Conservation (phyloP, 2,113 vertebrate species). For the Antennarius striatus region DNA sequence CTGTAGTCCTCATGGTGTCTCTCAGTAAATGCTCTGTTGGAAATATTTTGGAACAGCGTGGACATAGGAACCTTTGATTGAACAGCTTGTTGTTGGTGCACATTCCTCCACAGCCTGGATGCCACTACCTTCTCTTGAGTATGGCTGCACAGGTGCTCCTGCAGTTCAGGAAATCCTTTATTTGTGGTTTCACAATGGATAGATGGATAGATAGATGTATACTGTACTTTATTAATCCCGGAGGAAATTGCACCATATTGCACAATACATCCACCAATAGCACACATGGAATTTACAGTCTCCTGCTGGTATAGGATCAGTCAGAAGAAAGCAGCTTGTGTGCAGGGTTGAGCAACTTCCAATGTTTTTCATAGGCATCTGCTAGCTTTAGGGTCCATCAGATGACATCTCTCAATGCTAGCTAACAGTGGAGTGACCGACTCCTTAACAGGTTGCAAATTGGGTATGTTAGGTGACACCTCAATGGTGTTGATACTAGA, state of each 20-base stretch:
- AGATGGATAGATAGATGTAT: not conserved
- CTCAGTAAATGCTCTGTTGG: slow-evolving; percentile 92
- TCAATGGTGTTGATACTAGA: too few relatives aligned
- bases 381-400: too few relatives aligned
- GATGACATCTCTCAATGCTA: too few relatives aligned
- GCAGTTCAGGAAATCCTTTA: slow-evolving; percentile 92
- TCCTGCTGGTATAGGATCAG: slow-evolving; percentile 72
- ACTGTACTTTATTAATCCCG: slow-evolving; percentile 78
- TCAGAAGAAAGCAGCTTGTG: too few relatives aligned
- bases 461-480: too few relatives aligned
- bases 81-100: slow-evolving; percentile 98
- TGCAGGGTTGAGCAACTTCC: too few relatives aligned
- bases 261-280: slow-evolving; percentile 85
- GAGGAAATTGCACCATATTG: too few relatives aligned
- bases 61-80: slow-evolving; percentile 96
- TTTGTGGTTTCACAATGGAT: slow-evolving; percentile 91
- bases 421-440: too few relatives aligned
- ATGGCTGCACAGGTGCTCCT: slow-evolving; percentile 96
- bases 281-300: slow-evolving; percentile 86
- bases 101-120: slow-evolving; percentile 94
- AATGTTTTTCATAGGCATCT: too few relatives aligned
- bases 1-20: slow-evolving; percentile 99
- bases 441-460: too few relatives aligned
- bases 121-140: slow-evolving; percentile 98
- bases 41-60: slow-evolving; percentile 97